phyloP scores from a whole-genome alignment of 2,797 vertebrate species.

The Tapirus indicus region DNA sequence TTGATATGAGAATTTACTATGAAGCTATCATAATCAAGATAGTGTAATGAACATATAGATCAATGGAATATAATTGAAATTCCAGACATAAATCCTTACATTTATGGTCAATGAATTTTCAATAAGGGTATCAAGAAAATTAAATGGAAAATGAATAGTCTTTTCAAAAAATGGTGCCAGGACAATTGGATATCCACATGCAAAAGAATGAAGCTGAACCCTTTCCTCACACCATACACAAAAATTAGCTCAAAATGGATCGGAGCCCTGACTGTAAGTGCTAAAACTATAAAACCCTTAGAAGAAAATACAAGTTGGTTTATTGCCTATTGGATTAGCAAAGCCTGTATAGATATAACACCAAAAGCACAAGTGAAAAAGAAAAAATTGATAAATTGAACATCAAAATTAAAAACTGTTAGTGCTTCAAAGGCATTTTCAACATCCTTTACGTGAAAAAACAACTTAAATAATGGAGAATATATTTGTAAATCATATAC shows the following conservation, averaged over 20 bases:
- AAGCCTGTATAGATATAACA: not conserved
- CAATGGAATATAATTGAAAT: not conserved
- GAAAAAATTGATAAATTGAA: not conserved
- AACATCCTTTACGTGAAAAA: not conserved
- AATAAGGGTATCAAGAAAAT: not conserved
- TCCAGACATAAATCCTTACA: not conserved
- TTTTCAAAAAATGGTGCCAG: not conserved
- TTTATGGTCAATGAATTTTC: not conserved
- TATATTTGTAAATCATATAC: not conserved
- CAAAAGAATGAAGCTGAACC: not conserved
- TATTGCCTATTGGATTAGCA: not conserved
- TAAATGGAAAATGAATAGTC: not conserved
- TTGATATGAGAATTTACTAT: not conserved
- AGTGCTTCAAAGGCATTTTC: not conserved
- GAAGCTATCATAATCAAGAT: not conserved
- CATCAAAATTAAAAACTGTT: not conserved
- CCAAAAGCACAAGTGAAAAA: not conserved
- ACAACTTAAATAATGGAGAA: not conserved
- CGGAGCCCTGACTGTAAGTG: not conserved
- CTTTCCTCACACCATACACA: not conserved
- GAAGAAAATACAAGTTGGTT: not conserved
- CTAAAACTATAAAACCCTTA: not conserved
- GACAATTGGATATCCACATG: not conserved
- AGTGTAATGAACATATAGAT: not conserved
- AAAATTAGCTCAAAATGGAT: not conserved